Conservation (phyloP, 2,113 vertebrate species). For the Gavia stellata region DNA sequence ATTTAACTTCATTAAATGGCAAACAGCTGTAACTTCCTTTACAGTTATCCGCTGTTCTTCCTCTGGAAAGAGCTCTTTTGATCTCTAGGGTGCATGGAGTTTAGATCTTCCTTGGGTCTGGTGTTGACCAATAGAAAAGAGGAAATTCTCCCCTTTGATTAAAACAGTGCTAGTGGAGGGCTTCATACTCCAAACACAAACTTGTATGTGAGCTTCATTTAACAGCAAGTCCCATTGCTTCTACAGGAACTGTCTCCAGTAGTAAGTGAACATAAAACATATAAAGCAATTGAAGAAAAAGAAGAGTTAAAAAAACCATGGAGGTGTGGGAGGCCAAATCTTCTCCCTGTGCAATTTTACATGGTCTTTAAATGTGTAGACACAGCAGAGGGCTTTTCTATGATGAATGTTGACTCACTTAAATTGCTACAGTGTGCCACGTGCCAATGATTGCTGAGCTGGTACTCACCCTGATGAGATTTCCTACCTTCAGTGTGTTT, state of each 20-base stretch:
- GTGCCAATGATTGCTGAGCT: not conserved
- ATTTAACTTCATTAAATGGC: constrained; percentile 51
- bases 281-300: not conserved
- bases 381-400: not conserved
- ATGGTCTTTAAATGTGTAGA: not conserved
- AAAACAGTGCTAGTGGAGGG: not conserved
- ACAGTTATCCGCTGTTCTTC: constrained; percentile 1
- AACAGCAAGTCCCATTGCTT: not conserved
- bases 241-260: not conserved
- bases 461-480: not conserved
- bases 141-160: constrained; percentile 3
- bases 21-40: constrained; percentile 55
- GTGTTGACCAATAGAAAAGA: not conserved
- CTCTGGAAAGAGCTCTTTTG: constrained; percentile 31
- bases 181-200: not conserved
- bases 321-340: fast-evolving
- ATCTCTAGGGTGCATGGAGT: not conserved
- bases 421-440: not conserved
- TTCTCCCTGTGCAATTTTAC: not conserved
- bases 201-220: not conserved
- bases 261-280: not conserved
- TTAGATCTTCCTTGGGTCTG: not conserved
- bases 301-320: not conserved
- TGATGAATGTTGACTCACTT: not conserved
- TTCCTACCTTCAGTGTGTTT: not conserved